Conservation (phyloP, 2,113 vertebrate genomes). For the Elgaria multicarinata region DNA sequence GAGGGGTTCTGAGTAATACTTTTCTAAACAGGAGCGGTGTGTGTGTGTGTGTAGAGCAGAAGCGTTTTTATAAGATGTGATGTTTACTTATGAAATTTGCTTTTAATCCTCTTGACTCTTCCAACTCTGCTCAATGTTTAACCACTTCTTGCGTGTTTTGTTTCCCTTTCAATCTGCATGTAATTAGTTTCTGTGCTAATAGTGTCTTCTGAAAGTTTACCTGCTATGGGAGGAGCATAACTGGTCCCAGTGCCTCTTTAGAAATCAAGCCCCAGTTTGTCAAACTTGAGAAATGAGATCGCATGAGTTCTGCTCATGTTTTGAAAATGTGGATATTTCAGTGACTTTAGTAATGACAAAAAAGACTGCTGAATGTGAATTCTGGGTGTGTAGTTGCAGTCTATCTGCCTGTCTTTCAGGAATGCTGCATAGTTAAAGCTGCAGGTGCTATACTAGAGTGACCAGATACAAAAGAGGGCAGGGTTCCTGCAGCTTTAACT, state of each 20-base stretch:
- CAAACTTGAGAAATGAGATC: neutral
- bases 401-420: neutral
- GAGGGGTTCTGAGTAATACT: neutral
- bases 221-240: neutral
- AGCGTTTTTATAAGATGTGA: neutral
- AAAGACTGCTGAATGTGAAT: neutral
- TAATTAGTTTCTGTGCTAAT: neutral
- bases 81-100: neutral
- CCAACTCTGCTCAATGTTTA: neutral
- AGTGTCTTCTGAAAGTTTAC: neutral
- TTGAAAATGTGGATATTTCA: neutral
- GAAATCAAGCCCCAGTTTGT: too few relatives aligned
- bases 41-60: neutral
- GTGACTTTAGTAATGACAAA: neutral
- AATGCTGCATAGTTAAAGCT: neutral
- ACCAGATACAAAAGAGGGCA: too few relatives aligned
- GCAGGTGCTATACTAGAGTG: too few relatives aligned
- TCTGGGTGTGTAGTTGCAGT: neutral
- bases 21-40: neutral
- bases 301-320: neutral
- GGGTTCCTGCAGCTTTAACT: too few relatives aligned
- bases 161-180: neutral
- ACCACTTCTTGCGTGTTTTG: neutral
- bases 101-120: neutral
- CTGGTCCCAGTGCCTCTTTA: neutral